A percentile compares a stretch with the other conserved stretches of the same genome.
These are phyloP conservation scores for Hydrozoanthus gracilis DNA, from an alignment of 92 coral and sea anemone species.

Conservation along the genomic window DNA sequence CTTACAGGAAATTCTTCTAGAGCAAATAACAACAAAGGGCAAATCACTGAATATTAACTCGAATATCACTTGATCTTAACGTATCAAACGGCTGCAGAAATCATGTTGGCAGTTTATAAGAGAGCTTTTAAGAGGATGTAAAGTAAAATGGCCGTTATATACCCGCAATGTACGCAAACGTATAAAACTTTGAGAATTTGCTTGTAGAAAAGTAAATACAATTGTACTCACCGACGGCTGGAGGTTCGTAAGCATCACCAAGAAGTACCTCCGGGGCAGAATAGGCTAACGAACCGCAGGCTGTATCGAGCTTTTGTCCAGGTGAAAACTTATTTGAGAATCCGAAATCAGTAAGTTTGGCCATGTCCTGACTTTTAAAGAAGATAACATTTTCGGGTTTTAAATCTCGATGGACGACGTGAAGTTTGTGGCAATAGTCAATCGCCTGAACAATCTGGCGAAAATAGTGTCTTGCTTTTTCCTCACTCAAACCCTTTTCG, in stretches of 20 bases:
- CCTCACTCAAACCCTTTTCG: constrained; percentile 90
- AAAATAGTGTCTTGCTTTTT: constrained; percentile 94
- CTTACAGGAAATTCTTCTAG: neutral
- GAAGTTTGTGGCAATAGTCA: constrained; percentile 97
- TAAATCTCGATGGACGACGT: constrained; percentile 97
- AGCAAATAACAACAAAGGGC: neutral
- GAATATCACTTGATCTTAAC: neutral
- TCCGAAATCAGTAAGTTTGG: constrained; percentile 98
- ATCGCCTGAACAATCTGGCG: constrained; percentile 99
- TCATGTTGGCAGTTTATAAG: neutral
- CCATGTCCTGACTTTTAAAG: constrained; percentile 94
- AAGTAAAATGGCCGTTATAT: neutral
- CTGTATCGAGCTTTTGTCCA: constrained; percentile 94
- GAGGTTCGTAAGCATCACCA: constrained; percentile 98
- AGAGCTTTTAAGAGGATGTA: neutral
- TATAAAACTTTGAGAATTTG: constrained; percentile 8
- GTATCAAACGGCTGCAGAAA: neutral
- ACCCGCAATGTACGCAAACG: neutral
- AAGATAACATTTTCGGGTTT: constrained; percentile 99
- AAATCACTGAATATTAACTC: neutral
- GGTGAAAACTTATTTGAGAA: constrained; percentile 97
- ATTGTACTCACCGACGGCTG: constrained; percentile 93
- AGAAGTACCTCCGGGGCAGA: constrained; percentile 98
- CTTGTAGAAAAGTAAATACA: constrained; percentile 14
- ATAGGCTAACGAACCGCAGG: constrained; percentile 97